phyloP scores from a whole-genome alignment of 64 coral and sea anemone genomes.

The Pocillopora verrucosa region DNA sequence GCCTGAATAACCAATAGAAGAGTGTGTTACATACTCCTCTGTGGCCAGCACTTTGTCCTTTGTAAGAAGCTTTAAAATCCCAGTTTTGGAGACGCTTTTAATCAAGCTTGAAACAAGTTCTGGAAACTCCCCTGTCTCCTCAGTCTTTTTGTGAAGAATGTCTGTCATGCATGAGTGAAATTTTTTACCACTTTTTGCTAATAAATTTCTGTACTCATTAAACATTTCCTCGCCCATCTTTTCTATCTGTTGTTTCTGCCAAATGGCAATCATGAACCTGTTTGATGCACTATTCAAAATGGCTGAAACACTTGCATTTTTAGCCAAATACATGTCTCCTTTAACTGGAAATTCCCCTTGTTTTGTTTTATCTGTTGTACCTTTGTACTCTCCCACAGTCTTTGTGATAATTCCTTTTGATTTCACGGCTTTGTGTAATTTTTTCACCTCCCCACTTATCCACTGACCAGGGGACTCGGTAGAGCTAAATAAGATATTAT shows the following conservation, averaged over 20 bases:
- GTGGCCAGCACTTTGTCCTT: constrained; percentile 49
- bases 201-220: constrained; percentile 58
- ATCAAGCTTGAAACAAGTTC: constrained; percentile 44
- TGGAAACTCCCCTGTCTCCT: constrained; percentile 7
- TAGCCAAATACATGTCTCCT: constrained; percentile 36
- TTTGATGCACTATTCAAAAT: constrained; percentile 69
- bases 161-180: constrained; percentile 85
- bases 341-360: background rate
- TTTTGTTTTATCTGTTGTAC: background rate
- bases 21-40: constrained; percentile 78
- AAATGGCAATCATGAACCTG: constrained; percentile 76
- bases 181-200: constrained; percentile 56
- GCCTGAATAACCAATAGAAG: constrained; percentile 78
- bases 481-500: constrained; percentile 22
- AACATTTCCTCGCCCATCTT: constrained; percentile 82
- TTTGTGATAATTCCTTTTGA: constrained; percentile 28
- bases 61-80: constrained; percentile 16
- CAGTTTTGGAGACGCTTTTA: constrained; percentile 47
- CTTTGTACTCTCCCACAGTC: constrained; percentile 45
- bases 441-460: constrained; percentile 42
- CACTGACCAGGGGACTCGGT: constrained; percentile 32
- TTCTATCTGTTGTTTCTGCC: constrained; percentile 89
- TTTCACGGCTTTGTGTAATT: background rate
- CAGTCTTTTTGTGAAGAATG: constrained; percentile 35
- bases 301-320: constrained; percentile 70